Percentiles rank a stretch among this genome's conserved stretches.
These are phyloP conservation scores for Aphelocoma coerulescens DNA, from an alignment of 2,113 vertebrate genomes.

Conservation along the genomic window DNA sequence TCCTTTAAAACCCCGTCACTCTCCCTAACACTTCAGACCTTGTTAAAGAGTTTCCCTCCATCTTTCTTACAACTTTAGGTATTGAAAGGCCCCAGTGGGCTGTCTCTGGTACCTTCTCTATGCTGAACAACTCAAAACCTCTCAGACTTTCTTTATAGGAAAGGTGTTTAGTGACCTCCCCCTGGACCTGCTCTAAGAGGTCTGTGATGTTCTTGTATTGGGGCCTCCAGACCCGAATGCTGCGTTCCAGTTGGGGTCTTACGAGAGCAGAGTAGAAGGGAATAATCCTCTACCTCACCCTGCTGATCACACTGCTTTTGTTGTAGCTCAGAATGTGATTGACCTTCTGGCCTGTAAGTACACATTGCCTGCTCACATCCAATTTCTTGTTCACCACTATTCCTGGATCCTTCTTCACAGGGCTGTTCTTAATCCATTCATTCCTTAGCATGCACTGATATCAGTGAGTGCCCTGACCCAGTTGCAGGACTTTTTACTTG, in stretches of 20 bases:
- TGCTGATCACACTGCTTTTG: not conserved
- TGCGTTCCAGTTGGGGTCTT: not conserved
- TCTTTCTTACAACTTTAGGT: not conserved
- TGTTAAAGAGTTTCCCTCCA: not conserved
- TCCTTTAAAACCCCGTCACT: not conserved
- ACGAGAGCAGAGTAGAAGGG: fast-evolving
- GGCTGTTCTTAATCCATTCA: not conserved
- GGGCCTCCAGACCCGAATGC: too few species aligned
- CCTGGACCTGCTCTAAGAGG: fast-evolving
- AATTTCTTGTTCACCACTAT: not conserved
- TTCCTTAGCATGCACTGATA: not conserved
- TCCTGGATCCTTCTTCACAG: not conserved
- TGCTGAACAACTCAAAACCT: not conserved
- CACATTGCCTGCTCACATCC: not conserved
- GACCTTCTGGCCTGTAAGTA: not conserved
- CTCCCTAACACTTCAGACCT: not conserved
- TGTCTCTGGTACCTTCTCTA: not conserved
- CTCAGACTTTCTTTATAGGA: not conserved
- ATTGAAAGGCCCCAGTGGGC: not conserved
- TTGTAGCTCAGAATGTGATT: fast-evolving
- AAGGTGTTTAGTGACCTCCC: not conserved
- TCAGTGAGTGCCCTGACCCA: fast-evolving
- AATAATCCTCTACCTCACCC: not conserved
- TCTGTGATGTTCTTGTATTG: not conserved
- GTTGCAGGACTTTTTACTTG: not conserved